Evolutionary conservation across 2,113 vertebrate species (phyloP).

Genomic region (Pangasianodon gigas): DNA sequence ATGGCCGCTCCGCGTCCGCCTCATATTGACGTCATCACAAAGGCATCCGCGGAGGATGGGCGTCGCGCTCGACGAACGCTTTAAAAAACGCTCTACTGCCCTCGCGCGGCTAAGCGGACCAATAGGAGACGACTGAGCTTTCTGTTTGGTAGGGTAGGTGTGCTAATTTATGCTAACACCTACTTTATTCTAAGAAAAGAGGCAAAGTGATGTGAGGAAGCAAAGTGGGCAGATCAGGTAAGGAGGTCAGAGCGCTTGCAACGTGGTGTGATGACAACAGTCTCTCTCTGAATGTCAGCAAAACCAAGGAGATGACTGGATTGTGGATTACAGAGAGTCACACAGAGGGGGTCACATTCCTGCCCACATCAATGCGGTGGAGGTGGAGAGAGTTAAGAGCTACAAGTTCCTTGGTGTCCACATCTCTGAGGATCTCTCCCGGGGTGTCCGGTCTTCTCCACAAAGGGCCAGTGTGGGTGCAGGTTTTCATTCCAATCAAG

Average conservation of each 20-base stretch:
- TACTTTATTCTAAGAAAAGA: background rate
- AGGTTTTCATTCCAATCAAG: too few relatives aligned
- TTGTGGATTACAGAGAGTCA: too few relatives aligned
- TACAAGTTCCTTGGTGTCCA: too few relatives aligned
- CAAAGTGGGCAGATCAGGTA: background rate
- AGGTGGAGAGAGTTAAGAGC: too few relatives aligned
- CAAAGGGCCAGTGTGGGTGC: too few relatives aligned
- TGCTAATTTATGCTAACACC: background rate
- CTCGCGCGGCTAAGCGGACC: conserved; percentile 49
- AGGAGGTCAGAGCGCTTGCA: background rate
- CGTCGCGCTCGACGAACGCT: background rate
- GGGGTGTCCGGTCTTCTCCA: too few relatives aligned
- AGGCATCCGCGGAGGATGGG: conserved; percentile 37
- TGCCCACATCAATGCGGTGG: too few relatives aligned
- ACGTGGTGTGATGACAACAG: too few relatives aligned
- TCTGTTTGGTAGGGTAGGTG: background rate
- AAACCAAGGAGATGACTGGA: too few relatives aligned
- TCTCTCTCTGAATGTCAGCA: too few relatives aligned
- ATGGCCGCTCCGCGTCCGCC: conserved; percentile 60
- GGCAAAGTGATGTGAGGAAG: background rate
- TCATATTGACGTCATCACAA: conserved; percentile 57
- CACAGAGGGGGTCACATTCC: too few relatives aligned
- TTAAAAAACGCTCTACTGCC: conserved; percentile 31
- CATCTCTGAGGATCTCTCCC: too few relatives aligned
- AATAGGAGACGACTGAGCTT: background rate